phyloP scores from a whole-genome alignment of 2,888 invertebrate genomes.

The Ormyrus thymus region DNA sequence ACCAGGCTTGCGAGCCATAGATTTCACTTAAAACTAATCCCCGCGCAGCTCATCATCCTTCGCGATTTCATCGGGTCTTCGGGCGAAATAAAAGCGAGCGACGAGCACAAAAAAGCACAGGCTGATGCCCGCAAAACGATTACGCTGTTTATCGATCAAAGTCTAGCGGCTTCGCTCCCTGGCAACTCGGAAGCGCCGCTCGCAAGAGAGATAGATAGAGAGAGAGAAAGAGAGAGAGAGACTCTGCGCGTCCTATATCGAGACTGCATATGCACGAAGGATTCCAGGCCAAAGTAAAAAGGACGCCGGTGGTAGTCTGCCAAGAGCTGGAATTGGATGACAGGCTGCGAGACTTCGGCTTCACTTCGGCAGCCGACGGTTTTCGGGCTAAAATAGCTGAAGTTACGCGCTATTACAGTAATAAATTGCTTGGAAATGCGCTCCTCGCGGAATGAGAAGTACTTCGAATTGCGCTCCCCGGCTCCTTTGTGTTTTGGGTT shows the following conservation, averaged over 20 bases:
- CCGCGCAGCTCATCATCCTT: slow-evolving; percentile 9
- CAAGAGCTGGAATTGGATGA: slow-evolving; percentile 40
- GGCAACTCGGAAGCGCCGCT: not conserved
- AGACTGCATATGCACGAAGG: not conserved
- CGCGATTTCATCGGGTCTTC: slow-evolving; percentile 19
- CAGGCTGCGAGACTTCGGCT: not conserved
- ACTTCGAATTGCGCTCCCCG: too few relatives aligned
- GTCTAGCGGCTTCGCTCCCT: slow-evolving; percentile 10
- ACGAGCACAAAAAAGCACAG: not conserved
- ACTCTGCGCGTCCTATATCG: not conserved
- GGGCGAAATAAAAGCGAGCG: slow-evolving; percentile 22
- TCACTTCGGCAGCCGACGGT: slow-evolving; percentile 16
- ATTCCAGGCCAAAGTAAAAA: slow-evolving; percentile 19
- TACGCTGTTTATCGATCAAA: slow-evolving; percentile 47
- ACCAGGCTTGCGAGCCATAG: not conserved
- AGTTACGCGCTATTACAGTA: too few relatives aligned
- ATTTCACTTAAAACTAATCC: slow-evolving; percentile 50
- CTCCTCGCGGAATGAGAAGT: too few relatives aligned
- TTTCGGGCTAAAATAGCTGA: not conserved
- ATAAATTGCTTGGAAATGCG: too few relatives aligned
- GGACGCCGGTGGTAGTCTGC: slow-evolving; percentile 12
- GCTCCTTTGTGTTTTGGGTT: too few relatives aligned
- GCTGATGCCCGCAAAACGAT: slow-evolving; percentile 34
- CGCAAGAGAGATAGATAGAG: too few relatives aligned
- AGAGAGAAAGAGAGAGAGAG: too few relatives aligned